Evolutionary conservation across 2,113 vertebrate species (phyloP).

Genomic region (Varanus salvator): DNA sequence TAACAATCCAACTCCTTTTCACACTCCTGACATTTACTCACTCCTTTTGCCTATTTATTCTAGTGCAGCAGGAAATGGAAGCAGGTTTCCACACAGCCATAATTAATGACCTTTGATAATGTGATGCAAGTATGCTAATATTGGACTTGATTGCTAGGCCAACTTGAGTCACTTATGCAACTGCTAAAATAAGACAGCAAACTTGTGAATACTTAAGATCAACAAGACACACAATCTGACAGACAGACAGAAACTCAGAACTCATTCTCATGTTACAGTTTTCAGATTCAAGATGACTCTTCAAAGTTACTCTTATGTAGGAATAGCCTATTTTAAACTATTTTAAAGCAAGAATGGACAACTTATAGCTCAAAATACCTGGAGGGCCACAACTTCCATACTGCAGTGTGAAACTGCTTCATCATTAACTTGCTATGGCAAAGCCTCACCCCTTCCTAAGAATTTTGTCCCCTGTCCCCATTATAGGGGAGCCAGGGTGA

Average conservation of each 20-base stretch:
- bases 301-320: not conserved
- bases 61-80: constrained; percentile 9
- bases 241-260: not conserved
- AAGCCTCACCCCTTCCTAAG: not conserved
- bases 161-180: not conserved
- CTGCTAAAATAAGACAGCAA: constrained; percentile 23
- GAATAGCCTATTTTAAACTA: not conserved
- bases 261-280: not conserved
- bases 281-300: constrained; percentile 1
- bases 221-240: not conserved
- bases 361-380: not conserved
- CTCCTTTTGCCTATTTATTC: constrained; percentile 53
- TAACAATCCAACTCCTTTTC: constrained; percentile 51
- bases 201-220: constrained; percentile 20
- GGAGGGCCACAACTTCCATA: not conserved
- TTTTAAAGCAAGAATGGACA: not conserved
- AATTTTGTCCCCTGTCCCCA: not conserved
- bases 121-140: not conserved
- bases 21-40: constrained; percentile 61
- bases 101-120: not conserved
- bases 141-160: not conserved
- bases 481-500: not conserved
- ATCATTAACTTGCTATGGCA: not conserved
- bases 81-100: not conserved
- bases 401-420: not conserved